A percentile compares a stretch with the other conserved stretches of the same genome.
Evolutionary conservation across 2,888 invertebrate species (phyloP).

Genomic region (Himalopsyche anomala): DNA sequence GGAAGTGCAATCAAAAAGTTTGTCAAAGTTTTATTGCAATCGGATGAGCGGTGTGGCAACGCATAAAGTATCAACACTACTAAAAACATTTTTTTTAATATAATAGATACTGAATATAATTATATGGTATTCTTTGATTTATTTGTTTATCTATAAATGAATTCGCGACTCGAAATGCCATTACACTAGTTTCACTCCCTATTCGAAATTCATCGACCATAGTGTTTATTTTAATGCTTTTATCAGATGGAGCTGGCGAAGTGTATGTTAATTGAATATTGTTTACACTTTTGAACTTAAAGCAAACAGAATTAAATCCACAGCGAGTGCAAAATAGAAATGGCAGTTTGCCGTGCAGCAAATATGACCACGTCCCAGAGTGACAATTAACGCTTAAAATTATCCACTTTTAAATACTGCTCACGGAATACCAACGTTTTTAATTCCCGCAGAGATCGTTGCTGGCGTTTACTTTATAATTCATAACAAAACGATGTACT

Average conservation of each 20-base stretch:
- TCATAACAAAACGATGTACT: conserved; percentile 5
- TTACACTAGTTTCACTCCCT: neutral
- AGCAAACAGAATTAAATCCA: conserved; percentile 22
- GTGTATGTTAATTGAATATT: conserved; percentile 1
- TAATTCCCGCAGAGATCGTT: conserved; percentile 5
- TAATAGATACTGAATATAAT: no score
- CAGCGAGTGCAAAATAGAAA: neutral
- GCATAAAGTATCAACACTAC: no score
- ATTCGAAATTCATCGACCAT: neutral
- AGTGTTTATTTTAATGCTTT: neutral
- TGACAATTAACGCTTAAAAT: conserved; percentile 27
- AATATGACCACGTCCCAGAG: neutral
- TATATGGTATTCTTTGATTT: no score
- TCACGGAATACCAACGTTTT: conserved; percentile 9
- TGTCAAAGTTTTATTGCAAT: no score
- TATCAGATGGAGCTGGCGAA: neutral
- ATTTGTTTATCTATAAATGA: no score
- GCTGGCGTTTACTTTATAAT: neutral
- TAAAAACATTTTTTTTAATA: no score
- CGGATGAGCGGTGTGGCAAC: no score
- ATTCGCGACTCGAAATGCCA: no score
- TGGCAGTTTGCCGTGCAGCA: conserved; percentile 9
- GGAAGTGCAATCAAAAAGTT: no score
- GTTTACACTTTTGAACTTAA: conserved; percentile 23
- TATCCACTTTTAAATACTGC: neutral